These are phyloP conservation scores for Miniopterus natalensis DNA, from an alignment of 2,113 vertebrate species.

Conservation along the genomic window DNA sequence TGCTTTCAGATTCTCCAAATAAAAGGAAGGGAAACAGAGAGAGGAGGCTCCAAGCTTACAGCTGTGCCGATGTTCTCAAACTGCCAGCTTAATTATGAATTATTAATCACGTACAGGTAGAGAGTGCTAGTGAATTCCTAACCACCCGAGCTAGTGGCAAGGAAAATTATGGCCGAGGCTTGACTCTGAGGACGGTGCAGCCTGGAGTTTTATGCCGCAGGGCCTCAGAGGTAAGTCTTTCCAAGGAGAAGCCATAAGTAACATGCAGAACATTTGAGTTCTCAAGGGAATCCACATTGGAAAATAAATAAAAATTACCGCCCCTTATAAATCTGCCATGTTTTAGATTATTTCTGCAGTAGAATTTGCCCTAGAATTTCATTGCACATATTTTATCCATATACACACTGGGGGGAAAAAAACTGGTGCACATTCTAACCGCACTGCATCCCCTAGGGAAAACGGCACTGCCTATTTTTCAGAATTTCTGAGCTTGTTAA, in stretches of 20 bases:
- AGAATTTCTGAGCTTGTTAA: slow-evolving; percentile 76
- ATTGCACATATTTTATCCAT: slow-evolving; percentile 75
- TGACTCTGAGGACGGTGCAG: not conserved
- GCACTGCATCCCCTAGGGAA: slow-evolving; percentile 70
- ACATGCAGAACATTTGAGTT: slow-evolving; percentile 63
- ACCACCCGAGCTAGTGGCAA: slow-evolving; percentile 11
- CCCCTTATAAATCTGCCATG: slow-evolving; percentile 77
- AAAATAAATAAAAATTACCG: slow-evolving; percentile 80
- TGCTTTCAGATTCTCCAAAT: slow-evolving; percentile 48
- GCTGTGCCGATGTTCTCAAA: slow-evolving; percentile 39
- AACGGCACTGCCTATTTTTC: slow-evolving; percentile 60
- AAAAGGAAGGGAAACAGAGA: not conserved
- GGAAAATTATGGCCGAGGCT: slow-evolving; percentile 48
- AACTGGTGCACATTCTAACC: slow-evolving; percentile 27
- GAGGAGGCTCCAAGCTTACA: not conserved
- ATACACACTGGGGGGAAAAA: slow-evolving; percentile 55
- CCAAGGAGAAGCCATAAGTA: slow-evolving; percentile 74
- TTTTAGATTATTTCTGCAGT: slow-evolving; percentile 77
- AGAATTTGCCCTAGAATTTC: slow-evolving; percentile 77
- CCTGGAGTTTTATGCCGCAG: slow-evolving; percentile 62
- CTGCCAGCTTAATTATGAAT: slow-evolving; percentile 64
- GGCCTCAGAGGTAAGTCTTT: slow-evolving; percentile 63
- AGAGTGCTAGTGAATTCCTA: not conserved
- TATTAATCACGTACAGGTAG: slow-evolving; percentile 70
- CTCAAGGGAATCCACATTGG: slow-evolving; percentile 73